Conservation (phyloP, 2,113 vertebrate species). For the Grantiella picta region DNA sequence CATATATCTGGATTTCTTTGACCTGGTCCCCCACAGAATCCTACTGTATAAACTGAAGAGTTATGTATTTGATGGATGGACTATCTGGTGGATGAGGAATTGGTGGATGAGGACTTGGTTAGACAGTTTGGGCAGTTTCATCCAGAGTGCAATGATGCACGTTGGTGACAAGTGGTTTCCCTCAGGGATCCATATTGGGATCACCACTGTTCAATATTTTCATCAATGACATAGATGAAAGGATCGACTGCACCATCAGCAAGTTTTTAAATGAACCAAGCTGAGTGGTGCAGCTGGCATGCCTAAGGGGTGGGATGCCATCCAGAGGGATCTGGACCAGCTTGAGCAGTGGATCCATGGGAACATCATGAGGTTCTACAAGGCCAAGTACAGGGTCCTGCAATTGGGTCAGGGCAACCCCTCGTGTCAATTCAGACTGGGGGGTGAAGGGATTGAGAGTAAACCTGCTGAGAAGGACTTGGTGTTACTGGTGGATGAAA, state of each 20-base stretch:
- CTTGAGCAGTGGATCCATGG: neutral
- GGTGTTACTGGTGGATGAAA: neutral
- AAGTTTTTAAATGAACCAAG: neutral
- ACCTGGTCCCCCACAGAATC: neutral
- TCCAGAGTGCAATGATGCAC: neutral
- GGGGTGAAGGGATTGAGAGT: neutral
- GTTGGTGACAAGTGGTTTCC: neutral
- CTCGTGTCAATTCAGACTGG: fast-evolving
- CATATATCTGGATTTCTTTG: neutral
- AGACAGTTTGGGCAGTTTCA: neutral
- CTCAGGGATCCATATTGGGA: neutral
- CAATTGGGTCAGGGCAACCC: neutral
- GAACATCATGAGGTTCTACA: neutral
- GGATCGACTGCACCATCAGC: neutral
- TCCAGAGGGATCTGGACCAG: neutral
- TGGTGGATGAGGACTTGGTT: neutral
- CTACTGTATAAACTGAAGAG: neutral
- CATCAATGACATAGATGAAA: neutral
- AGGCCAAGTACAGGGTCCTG: neutral
- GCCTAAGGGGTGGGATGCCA: neutral
- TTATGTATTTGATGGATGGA: neutral
- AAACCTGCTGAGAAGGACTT: fast-evolving
- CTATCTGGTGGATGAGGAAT: neutral
- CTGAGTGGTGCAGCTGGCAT: neutral
- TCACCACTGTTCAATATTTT: neutral